A percentile compares a stretch with the other conserved stretches of the same genome.
phyloP scores from a whole-genome alignment of 2,113 vertebrate species.

The Nesogale talazaci region DNA sequence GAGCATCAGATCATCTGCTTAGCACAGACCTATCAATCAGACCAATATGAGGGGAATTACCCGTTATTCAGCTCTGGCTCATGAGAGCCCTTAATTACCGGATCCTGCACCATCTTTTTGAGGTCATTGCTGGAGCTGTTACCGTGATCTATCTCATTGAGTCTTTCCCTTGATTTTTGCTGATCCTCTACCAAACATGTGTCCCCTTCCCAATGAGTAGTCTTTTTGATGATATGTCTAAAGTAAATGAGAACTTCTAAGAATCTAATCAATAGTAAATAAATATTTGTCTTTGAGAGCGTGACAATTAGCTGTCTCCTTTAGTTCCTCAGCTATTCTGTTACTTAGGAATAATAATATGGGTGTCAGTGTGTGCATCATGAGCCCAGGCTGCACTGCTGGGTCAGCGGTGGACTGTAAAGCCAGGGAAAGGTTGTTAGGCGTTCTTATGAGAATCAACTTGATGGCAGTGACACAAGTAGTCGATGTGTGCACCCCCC shows the following conservation, averaged over 20 bases:
- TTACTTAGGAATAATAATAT: background rate
- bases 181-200: background rate
- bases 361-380: too few relatives aligned
- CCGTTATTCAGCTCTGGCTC: background rate
- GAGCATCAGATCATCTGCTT: background rate
- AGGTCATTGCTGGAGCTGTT: background rate
- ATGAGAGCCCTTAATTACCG: background rate
- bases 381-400: too few relatives aligned
- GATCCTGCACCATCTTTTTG: background rate
- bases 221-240: background rate
- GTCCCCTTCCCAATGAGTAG: background rate
- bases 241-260: background rate
- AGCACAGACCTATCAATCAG: background rate
- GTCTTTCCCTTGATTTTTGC: background rate
- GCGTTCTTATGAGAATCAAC: too few relatives aligned
- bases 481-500: too few relatives aligned
- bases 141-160: background rate
- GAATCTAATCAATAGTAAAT: background rate
- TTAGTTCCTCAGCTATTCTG: slow-evolving; percentile 4
- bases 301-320: background rate
- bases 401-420: too few relatives aligned
- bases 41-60: background rate
- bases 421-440: too few relatives aligned
- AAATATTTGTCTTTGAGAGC: background rate
- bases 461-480: too few relatives aligned